Evolutionary conservation across 2,888 invertebrate species (phyloP).

Genomic region (Ectemnius cavifrons): DNA sequence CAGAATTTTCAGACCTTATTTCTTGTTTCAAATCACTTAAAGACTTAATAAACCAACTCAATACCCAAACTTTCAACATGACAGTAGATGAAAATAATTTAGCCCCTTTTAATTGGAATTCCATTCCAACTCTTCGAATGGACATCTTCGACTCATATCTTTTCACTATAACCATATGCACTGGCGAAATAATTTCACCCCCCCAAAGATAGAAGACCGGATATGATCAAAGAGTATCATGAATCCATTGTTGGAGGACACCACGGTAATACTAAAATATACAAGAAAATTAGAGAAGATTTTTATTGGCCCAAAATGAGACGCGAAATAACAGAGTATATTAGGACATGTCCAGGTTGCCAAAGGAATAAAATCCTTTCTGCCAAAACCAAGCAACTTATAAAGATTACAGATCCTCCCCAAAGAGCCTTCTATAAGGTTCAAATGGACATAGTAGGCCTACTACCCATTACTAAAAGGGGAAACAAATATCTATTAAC

Average conservation of each 20-base stretch:
- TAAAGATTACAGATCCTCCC: not conserved
- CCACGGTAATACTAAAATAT: not conserved
- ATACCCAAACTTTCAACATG: too few relatives aligned
- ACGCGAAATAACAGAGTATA: not conserved
- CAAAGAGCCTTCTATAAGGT: not conserved
- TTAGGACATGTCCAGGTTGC: not conserved
- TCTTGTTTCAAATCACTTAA: too few relatives aligned
- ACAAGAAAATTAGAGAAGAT: not conserved
- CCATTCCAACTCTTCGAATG: not conserved
- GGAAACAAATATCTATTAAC: not conserved
- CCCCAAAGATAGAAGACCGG: not conserved
- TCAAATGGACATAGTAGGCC: not conserved
- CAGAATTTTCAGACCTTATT: too few relatives aligned
- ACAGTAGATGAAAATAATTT: too few relatives aligned
- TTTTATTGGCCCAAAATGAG: constrained; percentile 11
- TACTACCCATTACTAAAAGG: not conserved
- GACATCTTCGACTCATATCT: not conserved
- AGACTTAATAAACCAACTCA: too few relatives aligned
- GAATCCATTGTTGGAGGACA: constrained; percentile 3
- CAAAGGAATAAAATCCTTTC: constrained; percentile 5
- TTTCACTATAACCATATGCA: constrained; percentile 1
- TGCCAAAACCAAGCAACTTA: constrained; percentile 2
- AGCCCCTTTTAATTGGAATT: too few relatives aligned
- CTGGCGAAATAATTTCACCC: constrained; percentile 7
- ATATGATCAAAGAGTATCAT: not conserved